Base-by-base conservation (phyloP, 2,797 vertebrate species). In the Phaenicophaeus curvirostris region DNA sequence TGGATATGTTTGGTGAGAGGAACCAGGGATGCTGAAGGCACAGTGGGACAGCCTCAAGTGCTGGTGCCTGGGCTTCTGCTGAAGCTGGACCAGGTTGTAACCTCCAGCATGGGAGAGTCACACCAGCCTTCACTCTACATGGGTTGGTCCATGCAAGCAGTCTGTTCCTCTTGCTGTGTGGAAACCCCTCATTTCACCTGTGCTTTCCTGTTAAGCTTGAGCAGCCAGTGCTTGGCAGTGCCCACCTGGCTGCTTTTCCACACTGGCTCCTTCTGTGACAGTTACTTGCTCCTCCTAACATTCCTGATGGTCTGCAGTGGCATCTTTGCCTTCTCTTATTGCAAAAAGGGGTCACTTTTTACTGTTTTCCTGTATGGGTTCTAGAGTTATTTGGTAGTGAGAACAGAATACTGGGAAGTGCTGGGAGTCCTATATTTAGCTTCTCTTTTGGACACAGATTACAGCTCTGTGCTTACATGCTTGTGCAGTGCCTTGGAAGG, bases 241-340 rank as follows among this genome's bases (percentile, higher is more conserved):
- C n/a, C 73, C 51, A 25, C 16, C 7, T 0, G 0, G 35, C 31
- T 0, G 0, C 66, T 58, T 44, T 31, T 51, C 21, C n/a, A 42
- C 50, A 21, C 63, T 1, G 1, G 24, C 41, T 77, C 13, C 42
- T 58, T 27, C 30, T 0, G 0, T 19, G 21, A 30, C 2, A 0
- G 12, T 39, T 24, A 35, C 50, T 82, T 4, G 0, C 44, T 18
- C 2, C 15, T 63, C 53, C 51, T 66, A 18, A 4, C 28, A 15
- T 8, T 74, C n/a, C n/a, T 16, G 1, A 13, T 53, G 20, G 35
- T 16, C 35, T 79, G 77, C 27, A 35, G 44, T 21, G 57, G 11
- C 27, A 37, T 53, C 27, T 62, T 72, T 69, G 27, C 15, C 41
- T n/a, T 35, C 69, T 42, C 20, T 71, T 20, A 8, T 9, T 69